phyloP scores from a whole-genome alignment of 2,113 vertebrate species.

The Syngnathus floridae region DNA sequence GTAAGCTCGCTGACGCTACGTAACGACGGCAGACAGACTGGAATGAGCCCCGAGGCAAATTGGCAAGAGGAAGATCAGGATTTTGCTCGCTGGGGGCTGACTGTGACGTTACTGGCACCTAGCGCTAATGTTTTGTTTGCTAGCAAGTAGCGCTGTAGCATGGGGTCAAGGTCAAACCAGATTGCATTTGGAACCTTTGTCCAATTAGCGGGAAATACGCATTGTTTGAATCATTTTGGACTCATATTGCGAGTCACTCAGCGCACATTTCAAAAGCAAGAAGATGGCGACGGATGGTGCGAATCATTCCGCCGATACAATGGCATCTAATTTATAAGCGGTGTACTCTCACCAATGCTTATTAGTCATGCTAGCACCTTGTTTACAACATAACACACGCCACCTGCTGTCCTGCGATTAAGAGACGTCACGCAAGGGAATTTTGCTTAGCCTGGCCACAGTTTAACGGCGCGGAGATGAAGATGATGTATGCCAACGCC shows the following conservation, averaged over 20 bases:
- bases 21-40: not conserved
- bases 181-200: too few relatives aligned
- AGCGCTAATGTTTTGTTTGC: not conserved
- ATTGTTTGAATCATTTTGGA: too few relatives aligned
- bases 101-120: not conserved
- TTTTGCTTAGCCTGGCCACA: not conserved
- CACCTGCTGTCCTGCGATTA: conserved; percentile 4
- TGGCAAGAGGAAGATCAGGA: too few relatives aligned
- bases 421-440: not conserved
- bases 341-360: not conserved
- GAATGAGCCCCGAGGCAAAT: not conserved
- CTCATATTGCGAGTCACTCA: too few relatives aligned
- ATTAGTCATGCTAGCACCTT: not conserved
- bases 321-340: not conserved
- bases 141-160: not conserved
- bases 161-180: too few relatives aligned
- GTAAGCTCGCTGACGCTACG: not conserved
- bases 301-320: not conserved
- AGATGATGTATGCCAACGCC: not conserved
- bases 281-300: not conserved
- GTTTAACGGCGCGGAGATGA: not conserved
- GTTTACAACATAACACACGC: not conserved
- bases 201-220: too few relatives aligned
- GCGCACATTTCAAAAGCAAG: too few relatives aligned
- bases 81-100: too few relatives aligned